Conservation (phyloP, 1,140 invertebrate genomes). For the Teleogryllus occipitalis region DNA sequence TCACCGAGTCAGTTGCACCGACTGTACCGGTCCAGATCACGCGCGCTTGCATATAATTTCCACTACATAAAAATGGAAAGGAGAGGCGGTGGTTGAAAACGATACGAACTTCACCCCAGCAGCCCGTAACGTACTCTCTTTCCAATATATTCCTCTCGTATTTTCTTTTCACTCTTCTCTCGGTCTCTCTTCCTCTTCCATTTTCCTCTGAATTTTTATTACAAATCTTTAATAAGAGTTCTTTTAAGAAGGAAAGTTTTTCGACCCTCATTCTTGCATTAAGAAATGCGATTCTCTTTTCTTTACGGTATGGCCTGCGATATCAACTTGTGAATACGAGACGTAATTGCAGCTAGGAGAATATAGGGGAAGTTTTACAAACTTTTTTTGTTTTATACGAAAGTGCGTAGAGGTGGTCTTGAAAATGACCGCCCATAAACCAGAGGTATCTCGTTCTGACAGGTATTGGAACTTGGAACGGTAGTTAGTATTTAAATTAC, state of each 20-base stretch:
- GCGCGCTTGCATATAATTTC: background rate
- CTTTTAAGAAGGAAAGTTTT: conserved; percentile 2
- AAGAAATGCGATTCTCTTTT: conserved; percentile 1
- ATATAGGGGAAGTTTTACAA: background rate
- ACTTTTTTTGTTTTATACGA: background rate
- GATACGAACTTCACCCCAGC: conserved; percentile 3
- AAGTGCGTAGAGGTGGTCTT: background rate
- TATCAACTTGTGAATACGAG: background rate
- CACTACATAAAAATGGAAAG: conserved; percentile 1
- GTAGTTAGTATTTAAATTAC: background rate
- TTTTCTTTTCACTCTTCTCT: background rate
- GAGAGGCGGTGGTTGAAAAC: background rate
- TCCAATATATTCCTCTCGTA: background rate
- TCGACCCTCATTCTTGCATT: conserved; percentile 3
- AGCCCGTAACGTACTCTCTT: background rate
- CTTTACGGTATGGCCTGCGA: background rate
- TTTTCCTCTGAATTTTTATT: background rate
- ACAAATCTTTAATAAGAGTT: conserved; percentile 6
- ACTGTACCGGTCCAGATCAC: background rate
- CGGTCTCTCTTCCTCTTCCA: background rate
- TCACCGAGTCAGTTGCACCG: background rate
- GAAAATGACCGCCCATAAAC: background rate
- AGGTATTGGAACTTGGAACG: background rate
- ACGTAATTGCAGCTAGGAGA: background rate
- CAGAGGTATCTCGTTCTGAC: background rate